Base-by-base conservation (phyloP, 2,113 vertebrate species). In the Pangasianodon hypophthalmus region DNA sequence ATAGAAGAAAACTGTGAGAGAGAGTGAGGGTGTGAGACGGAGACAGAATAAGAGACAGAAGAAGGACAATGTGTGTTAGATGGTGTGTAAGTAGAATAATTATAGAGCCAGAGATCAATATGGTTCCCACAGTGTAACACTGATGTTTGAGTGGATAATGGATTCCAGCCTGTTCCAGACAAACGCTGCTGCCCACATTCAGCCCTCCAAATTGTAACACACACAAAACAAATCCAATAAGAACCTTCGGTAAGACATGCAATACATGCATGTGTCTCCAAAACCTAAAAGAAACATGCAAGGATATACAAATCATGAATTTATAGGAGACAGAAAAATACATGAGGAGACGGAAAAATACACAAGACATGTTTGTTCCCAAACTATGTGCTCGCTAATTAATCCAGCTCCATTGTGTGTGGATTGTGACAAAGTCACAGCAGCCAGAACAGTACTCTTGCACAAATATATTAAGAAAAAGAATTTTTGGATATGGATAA, bases 111-210 rank as follows among this genome's bases (percentile, higher is more conserved):
- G 92, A 93, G 92, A 96, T 96, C 95, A 95, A 96, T 96, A 96
- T 92, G 95, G 95, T 96, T 96, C 95, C 95, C 96, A 96, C 95
- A 95, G 95, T 92, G 93, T 93, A 95, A 93, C 93, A 85, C 90
- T 91, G 95, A 95, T 94, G 95, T 93, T 93, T 94, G 92, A 69
- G 93, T 85, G 91, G 91, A 94, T 96, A 96, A 96, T 96, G 94
- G 94, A 96, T 95, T 95, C 94, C 94, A 95, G 94, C 92, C 91
- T 85, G 88, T 91, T 94, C 92, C 89, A 54, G 87, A 85, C 86
- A 91, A 91, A 87, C 46, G 50, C 88, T 54, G 87, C 64, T 56
- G 60, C 77, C 84, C 86, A 77, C 64, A 91, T 71, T 87, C 88
- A 90, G 80, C 90, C 88, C 77, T 88, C 90, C 80, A 37, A 41